Evolutionary conservation across 2,113 vertebrate species (phyloP), one percentile per base, ranked within the genome.

Genomic region (Aphyosemion australe): DNA sequence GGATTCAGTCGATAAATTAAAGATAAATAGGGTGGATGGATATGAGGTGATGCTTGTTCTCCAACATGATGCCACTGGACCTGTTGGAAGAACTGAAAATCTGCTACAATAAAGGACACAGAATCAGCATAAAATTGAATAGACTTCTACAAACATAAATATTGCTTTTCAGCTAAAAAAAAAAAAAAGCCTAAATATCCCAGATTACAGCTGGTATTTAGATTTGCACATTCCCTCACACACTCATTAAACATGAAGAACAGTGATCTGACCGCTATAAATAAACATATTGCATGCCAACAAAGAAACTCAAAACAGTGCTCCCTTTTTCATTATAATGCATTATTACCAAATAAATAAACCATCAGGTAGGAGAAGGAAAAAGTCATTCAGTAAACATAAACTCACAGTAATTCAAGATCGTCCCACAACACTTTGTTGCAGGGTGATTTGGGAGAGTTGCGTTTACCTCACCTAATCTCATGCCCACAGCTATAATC

Each of bases 321-420:
- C 59, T 19, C 34, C 6, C 9, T 37, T 6, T 37, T 37, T 37
- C 6, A 37, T 37, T 37, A 37, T 37, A 88, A 90, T 92, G 90
- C 89, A 90, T 78, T 80, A 72, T 67, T 53, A 26, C 71, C 1
- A n/a, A 26, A 26, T 26, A 70, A 41, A 63, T 79, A 81, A 80
- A n/a, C 74, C 73, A 70, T 76, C 65, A 61, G 34, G 34, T 37
- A 37, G 34, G 9, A 37, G 34, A 10, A 37, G 65, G 69, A 81
- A 78, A 84, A 69, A 72, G 66, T 72, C 39, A 64, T 77, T 65
- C 54, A 57, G 62, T 63, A 19, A 69, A 76, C 34, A 72, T 55
- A 68, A 72, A 85, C 61, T 68, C 3, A 32, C 34, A 37, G 34
- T 7, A 37, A 37, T 8, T 7, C 4, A 37, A 8, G 1, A 37